phyloP scores from a whole-genome alignment of 2,797 vertebrate genomes.

The Dromococcyx pavoninus region DNA sequence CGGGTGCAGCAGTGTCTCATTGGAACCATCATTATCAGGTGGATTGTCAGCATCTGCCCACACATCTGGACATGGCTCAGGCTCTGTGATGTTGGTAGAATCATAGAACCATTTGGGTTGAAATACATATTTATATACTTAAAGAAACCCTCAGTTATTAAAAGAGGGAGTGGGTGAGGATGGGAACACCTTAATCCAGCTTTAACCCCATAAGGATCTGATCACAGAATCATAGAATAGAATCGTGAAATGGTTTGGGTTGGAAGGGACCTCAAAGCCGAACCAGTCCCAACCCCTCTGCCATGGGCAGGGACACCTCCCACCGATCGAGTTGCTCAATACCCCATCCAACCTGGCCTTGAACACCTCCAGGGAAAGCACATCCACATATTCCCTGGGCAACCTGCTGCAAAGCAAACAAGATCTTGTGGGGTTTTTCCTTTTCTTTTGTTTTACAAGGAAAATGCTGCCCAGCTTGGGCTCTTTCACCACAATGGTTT shows the following conservation, averaged over 20 bases:
- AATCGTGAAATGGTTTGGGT: no score
- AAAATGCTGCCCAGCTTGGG: neutral
- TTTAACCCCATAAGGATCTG: neutral
- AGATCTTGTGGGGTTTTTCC: fast-evolving
- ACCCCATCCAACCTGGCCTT: no score
- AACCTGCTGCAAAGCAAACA: no score
- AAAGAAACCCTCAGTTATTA: neutral
- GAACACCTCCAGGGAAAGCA: no score
- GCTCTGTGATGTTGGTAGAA: neutral
- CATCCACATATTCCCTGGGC: no score
- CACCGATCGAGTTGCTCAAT: no score
- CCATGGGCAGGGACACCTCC: no score
- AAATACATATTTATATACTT: neutral
- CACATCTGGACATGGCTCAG: neutral
- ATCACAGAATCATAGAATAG: no score
- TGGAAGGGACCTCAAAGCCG: no score
- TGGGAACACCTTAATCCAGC: neutral
- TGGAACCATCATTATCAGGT: neutral
- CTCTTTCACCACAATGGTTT: neutral
- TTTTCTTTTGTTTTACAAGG: neutral
- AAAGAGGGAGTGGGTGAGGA: neutral
- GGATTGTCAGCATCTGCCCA: neutral
- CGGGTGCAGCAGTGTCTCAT: fast-evolving
- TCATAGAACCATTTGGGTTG: no score
- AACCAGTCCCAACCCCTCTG: no score